Conservation (phyloP, 1,140 invertebrate genomes). For the Pseudachorutes palmiensis region DNA sequence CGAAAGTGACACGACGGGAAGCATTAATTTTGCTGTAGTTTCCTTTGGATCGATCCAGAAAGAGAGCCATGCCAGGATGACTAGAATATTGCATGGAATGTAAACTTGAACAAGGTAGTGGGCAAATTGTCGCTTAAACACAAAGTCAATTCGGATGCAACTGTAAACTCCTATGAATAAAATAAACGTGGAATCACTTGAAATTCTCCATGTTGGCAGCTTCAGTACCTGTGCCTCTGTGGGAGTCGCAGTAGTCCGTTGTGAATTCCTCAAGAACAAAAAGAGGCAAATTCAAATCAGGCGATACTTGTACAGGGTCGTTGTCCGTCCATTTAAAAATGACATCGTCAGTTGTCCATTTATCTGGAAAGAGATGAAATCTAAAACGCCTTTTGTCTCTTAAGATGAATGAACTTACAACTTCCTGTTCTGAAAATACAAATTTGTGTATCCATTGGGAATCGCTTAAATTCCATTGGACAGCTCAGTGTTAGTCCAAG, state of each 20-base stretch:
- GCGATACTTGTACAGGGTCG: constrained; percentile 87
- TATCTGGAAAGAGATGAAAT: constrained; percentile 46
- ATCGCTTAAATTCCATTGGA: constrained; percentile 13
- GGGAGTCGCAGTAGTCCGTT: constrained; percentile 89
- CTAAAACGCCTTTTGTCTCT: no score
- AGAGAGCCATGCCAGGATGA: no score
- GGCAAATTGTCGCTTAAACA: constrained; percentile 50
- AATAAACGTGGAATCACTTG: constrained; percentile 44
- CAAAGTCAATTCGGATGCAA: constrained; percentile 47
- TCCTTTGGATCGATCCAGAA: no score
- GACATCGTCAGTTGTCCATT: constrained; percentile 89
- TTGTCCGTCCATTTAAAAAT: constrained; percentile 89
- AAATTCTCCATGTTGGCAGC: no score
- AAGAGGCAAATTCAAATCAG: constrained; percentile 82
- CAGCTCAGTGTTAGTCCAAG: constrained; percentile 2
- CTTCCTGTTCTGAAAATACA: constrained; percentile 14
- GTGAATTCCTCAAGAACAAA: constrained; percentile 86
- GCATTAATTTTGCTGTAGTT: no score
- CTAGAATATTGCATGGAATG: no score
- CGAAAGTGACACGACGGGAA: no score
- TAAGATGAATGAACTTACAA: neutral
- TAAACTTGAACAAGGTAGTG: constrained; percentile 51
- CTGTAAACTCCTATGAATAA: constrained; percentile 36
- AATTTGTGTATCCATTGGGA: constrained; percentile 15
- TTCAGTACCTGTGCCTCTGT: constrained; percentile 94